Conservation (phyloP, 2,888 invertebrate genomes). For the Heteropelma amictum region DNA sequence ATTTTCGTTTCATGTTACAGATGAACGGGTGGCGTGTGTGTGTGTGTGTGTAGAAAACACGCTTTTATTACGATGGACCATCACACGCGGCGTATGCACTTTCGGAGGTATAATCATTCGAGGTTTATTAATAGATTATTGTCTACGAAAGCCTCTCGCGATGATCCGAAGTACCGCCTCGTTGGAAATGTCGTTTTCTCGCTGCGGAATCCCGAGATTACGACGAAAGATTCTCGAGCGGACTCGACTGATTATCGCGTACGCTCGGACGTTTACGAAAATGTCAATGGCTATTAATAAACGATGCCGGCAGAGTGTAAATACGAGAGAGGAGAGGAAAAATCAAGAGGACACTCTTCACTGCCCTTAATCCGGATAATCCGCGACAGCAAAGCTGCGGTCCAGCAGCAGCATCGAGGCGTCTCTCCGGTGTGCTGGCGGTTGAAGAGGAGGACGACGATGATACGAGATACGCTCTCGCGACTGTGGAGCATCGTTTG, state of each 20-base stretch:
- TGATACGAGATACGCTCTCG: constrained; percentile 18
- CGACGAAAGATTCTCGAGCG: background rate
- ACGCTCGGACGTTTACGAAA: background rate
- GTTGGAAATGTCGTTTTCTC: constrained; percentile 15
- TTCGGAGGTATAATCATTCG: constrained; percentile 17
- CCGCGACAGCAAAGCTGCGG: constrained; percentile 42
- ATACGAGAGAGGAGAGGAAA: background rate
- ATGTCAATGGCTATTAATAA: constrained; percentile 28
- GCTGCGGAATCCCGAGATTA: constrained; percentile 17
- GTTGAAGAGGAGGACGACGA: background rate
- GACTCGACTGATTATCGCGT: no score
- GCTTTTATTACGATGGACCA: constrained; percentile 25
- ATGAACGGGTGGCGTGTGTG: constrained; percentile 14
- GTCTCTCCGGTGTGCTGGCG: no score
- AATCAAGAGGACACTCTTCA: constrained; percentile 8
- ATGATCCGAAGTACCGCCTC: background rate
- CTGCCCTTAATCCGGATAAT: constrained; percentile 48
- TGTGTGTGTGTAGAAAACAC: no score
- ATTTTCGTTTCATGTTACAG: constrained; percentile 49
- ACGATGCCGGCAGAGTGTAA: background rate
- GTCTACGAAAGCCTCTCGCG: background rate
- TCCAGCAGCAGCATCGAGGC: background rate
- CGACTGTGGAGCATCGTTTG: constrained; percentile 43
- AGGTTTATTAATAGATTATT: constrained; percentile 48
- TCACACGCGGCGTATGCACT: background rate